Evolutionary conservation across 2,113 vertebrate genomes (phyloP).

Genomic region (Pelecanus crispus): DNA sequence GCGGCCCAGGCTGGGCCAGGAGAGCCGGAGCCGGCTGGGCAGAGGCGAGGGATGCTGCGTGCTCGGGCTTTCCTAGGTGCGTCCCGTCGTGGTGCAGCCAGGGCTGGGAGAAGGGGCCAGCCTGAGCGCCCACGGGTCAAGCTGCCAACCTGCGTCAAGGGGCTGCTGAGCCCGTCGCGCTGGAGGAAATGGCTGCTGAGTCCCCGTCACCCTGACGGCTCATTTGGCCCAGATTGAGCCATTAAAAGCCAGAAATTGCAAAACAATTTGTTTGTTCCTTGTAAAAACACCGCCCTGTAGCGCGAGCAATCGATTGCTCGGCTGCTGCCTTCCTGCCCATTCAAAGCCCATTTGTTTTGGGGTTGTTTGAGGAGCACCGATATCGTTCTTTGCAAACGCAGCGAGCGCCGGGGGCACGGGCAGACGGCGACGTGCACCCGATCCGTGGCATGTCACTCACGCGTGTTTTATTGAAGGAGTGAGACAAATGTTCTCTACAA

Average conservation of each 20-base stretch:
- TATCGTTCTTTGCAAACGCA: accelerated
- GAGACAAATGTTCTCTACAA: not conserved
- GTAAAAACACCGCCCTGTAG: accelerated
- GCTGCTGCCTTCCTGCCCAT: not conserved
- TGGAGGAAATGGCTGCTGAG: accelerated
- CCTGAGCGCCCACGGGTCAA: accelerated
- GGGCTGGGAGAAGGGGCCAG: not conserved
- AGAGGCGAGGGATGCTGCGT: accelerated
- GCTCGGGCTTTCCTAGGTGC: not conserved
- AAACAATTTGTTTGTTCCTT: conserved; percentile 58
- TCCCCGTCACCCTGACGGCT: not conserved
- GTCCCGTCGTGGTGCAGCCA: accelerated
- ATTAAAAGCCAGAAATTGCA: conserved; percentile 34
- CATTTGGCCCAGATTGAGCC: conserved; percentile 15
- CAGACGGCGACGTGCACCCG: not conserved
- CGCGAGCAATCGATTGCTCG: not conserved
- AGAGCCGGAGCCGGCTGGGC: not conserved
- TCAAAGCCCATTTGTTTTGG: conserved; percentile 5
- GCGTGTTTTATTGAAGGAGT: not conserved
- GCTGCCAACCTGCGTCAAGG: not conserved
- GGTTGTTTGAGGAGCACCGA: not conserved
- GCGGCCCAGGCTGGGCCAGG: not conserved
- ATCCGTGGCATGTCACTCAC: accelerated
- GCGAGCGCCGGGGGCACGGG: accelerated
- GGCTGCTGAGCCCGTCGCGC: accelerated